These are phyloP conservation scores for Toxotes chatareus DNA, from an alignment of 2,113 vertebrate species.

Conservation along the genomic window DNA sequence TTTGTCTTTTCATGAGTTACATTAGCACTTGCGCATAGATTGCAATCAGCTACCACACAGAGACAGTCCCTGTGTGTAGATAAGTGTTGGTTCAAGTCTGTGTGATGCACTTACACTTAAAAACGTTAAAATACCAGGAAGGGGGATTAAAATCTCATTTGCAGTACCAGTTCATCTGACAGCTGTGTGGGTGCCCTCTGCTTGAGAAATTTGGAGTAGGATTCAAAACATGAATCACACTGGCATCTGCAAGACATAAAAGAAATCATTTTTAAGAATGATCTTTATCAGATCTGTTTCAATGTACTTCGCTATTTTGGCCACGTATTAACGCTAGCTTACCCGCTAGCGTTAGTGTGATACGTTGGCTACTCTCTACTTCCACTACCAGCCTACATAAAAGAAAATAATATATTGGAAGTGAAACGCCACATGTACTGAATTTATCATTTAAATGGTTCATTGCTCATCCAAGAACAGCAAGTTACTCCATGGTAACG, in stretches of 20 bases:
- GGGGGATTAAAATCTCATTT: neutral
- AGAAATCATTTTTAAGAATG: neutral
- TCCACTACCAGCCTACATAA: neutral
- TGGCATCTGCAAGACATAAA: conserved; percentile 22
- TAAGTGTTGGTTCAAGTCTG: neutral
- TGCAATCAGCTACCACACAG: neutral
- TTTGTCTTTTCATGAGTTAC: neutral
- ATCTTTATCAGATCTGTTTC: neutral
- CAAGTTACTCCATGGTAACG: neutral
- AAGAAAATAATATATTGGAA: neutral
- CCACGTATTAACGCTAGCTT: neutral
- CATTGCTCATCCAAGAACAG: neutral
- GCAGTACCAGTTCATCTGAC: conserved; percentile 8
- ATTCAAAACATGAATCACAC: neutral
- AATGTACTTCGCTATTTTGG: neutral
- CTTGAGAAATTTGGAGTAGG: neutral
- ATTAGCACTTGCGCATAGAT: neutral
- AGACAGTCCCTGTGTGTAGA: neutral
- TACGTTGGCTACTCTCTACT: conserved; percentile 3
- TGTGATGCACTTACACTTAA: neutral
- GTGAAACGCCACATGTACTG: neutral
- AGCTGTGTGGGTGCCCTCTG: neutral
- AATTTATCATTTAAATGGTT: neutral
- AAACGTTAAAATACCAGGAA: neutral
- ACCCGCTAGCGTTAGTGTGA: neutral